Evolutionary conservation across 2,888 invertebrate species (phyloP).

Genomic region (Xylophagus ater): DNA sequence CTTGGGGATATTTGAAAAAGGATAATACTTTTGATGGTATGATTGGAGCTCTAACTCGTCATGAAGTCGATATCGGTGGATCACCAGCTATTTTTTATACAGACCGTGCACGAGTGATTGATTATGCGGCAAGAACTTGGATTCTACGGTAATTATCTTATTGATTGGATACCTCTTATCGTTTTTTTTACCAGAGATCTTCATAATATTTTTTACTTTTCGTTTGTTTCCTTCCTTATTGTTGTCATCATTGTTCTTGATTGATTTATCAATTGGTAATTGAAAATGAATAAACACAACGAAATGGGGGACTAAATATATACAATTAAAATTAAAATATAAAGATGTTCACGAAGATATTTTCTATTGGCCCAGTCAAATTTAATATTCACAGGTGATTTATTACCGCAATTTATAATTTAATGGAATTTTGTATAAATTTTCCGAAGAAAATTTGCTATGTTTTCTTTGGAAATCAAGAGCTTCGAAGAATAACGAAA

Average conservation of each 20-base stretch:
- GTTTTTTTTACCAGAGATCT: background rate
- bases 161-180: slow-evolving; percentile 3
- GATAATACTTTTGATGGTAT: slow-evolving; percentile 53
- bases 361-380: no score
- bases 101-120: slow-evolving; percentile 48
- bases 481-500: no score
- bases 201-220: background rate
- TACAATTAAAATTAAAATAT: no score
- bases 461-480: no score
- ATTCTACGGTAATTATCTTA: slow-evolving; percentile 42
- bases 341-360: no score
- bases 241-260: background rate
- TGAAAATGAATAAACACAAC: background rate
- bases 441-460: no score
- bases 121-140: slow-evolving; percentile 52
- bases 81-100: slow-evolving; percentile 51
- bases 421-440: no score
- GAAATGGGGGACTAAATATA: no score
- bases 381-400: no score
- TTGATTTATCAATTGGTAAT: background rate
- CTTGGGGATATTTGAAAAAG: slow-evolving; percentile 52
- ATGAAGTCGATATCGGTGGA: slow-evolving; percentile 53
- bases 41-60: slow-evolving; percentile 47
- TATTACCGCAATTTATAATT: no score
- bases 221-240: background rate